phyloP scores from a whole-genome alignment of 2,797 vertebrate genomes.

The Myripristis murdjan region DNA sequence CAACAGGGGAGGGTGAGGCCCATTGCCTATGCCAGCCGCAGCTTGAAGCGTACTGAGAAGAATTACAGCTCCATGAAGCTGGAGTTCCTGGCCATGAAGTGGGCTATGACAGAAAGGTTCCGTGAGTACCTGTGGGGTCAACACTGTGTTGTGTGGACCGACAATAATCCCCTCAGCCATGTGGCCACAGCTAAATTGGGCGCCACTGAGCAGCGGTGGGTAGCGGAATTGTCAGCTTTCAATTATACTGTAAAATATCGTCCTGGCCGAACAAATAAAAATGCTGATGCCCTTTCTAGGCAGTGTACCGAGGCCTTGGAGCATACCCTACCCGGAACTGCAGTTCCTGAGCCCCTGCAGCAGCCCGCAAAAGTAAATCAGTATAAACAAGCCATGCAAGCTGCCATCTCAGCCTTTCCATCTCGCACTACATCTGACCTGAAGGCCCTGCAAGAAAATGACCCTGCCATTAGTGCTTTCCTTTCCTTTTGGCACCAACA shows the following conservation, averaged over 20 bases:
- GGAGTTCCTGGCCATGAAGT: constrained; percentile 10
- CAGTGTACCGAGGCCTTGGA: neutral
- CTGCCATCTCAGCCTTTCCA: too few species aligned
- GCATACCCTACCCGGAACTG: too few species aligned
- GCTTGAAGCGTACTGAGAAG: neutral
- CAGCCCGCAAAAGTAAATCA: too few species aligned
- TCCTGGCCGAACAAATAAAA: neutral
- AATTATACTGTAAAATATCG: neutral
- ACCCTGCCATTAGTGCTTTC: too few species aligned
- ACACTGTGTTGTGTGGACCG: neutral
- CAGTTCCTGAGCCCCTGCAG: too few species aligned
- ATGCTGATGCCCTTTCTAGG: neutral
- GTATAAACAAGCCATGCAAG: too few species aligned
- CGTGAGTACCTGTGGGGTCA: constrained; percentile 8
- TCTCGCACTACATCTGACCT: too few species aligned
- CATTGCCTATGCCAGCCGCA: constrained; percentile 1
- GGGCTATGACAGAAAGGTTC: constrained; percentile 24
- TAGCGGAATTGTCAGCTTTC: neutral
- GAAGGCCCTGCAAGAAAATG: too few species aligned
- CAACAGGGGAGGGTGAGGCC: neutral
- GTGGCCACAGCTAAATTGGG: constrained; percentile 11
- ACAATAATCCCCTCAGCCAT: constrained; percentile 19
- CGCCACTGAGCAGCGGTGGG: constrained; percentile 1
- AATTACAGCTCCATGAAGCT: constrained; percentile 20
- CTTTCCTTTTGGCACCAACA: too few species aligned